Percentiles rank a stretch among this genome's conserved stretches.
phyloP scores from a whole-genome alignment of 23 tunicate species.

The Halocynthia aurantium region DNA sequence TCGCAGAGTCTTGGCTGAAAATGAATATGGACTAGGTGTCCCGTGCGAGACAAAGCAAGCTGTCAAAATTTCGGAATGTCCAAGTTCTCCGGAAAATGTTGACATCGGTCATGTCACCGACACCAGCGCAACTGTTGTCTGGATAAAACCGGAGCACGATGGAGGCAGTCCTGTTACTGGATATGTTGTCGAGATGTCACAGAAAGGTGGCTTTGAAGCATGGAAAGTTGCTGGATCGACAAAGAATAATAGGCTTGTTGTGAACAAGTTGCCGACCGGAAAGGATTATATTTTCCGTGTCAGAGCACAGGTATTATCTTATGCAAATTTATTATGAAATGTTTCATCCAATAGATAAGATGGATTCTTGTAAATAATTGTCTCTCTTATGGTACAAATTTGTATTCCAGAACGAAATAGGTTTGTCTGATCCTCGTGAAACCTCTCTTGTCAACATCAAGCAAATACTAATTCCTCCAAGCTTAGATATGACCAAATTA shows the following conservation, averaged over 20 bases:
- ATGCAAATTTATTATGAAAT: background rate
- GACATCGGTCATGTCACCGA: constrained; percentile 53
- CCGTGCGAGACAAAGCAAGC: constrained; percentile 69
- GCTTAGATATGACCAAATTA: constrained; percentile 54
- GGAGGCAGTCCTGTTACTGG: constrained; percentile 75
- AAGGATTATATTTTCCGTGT: constrained; percentile 82
- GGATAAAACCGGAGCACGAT: constrained; percentile 85
- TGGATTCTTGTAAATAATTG: background rate
- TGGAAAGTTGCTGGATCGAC: constrained; percentile 83
- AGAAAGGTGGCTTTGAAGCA: constrained; percentile 67
- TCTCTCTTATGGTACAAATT: background rate
- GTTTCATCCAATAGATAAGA: background rate
- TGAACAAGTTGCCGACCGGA: constrained; percentile 62
- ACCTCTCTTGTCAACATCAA: constrained; percentile 50
- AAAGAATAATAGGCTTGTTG: constrained; percentile 25
- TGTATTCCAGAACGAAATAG: constrained; percentile 62
- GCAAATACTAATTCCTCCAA: constrained; percentile 64
- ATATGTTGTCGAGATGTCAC: constrained; percentile 71
- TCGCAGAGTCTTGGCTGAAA: constrained; percentile 64
- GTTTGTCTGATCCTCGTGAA: constrained; percentile 90
- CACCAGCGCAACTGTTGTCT: constrained; percentile 47
- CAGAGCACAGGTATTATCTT: constrained; percentile 44
- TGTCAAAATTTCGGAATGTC: constrained; percentile 74
- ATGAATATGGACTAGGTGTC: constrained; percentile 82
- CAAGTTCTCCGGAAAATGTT: constrained; percentile 64